Base-by-base conservation (phyloP, 1,140 invertebrate genomes). In the Ips nitidus region DNA sequence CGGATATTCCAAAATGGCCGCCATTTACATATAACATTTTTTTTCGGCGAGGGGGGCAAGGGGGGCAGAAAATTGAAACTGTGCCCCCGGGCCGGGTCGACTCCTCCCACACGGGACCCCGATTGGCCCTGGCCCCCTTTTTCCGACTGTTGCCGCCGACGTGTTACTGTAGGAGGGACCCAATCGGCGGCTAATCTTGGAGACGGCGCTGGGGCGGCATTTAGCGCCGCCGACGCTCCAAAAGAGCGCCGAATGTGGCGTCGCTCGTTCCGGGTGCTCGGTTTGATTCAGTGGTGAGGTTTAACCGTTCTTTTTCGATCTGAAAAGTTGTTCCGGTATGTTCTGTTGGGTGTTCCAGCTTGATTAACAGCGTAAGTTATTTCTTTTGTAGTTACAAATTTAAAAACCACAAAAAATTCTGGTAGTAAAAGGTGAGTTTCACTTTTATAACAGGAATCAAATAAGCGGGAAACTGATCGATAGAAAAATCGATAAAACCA, bases 1-100 rank as follows among this genome's bases (percentile, higher is more conserved):
- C 66, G 73, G 75, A 74, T 77, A 59, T 74, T 75, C 73, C 76
- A 79, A 79, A 79, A 78, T 78, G 78, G 76, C 78, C 76, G 78
- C 69, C 68, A 70, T 63, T 70, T 70, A 64, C 60, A 64, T 72
- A 50, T 55, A 37, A 50, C 53, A 64, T 62, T 75, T 72, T 58
- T 68, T 64, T 59, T 69, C 63, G 45, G 4, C 41, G 55, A 5
- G 45, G 45, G n/a, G n/a, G 36, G 5, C 36, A 8, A 4, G 4
- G 7, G 37, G 52, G 57, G 62, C 22, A 22, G 52, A 66, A 71
- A 65, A 76, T 77, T 74, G 75, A 77, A 76, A 77, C 74, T 74
- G 73, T 75, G 73, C 73, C 65, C 72, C 63, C 63, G 63, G 41
- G 56, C 42, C 37, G 47, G 45, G 41, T 47, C 71, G 63, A 45